Percentiles rank a stretch among this genome's conserved stretches.
Conservation (phyloP, 2,888 invertebrate species). For the Philhelius pedissequus region DNA sequence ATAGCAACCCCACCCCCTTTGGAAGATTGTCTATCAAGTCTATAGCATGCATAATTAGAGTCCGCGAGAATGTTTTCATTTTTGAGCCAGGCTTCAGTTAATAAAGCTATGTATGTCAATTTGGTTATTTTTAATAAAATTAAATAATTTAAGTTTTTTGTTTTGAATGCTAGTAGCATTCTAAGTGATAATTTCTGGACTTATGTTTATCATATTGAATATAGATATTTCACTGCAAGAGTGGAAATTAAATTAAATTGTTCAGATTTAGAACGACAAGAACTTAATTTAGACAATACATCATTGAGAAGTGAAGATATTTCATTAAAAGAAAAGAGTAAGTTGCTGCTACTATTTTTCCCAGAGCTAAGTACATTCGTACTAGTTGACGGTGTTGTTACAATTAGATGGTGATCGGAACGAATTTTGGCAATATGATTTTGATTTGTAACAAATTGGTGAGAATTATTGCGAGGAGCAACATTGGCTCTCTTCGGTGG, state of each 20-base stretch:
- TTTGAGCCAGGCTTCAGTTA: no score
- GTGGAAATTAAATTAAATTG: no score
- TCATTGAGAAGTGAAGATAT: neutral
- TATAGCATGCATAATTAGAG: no score
- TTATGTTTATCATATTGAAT: neutral
- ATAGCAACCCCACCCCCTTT: neutral
- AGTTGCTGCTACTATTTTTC: no score
- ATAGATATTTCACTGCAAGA: no score
- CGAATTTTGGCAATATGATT: neutral
- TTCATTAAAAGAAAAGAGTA: neutral
- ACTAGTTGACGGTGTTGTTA: neutral
- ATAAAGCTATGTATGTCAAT: no score
- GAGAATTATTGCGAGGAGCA: no score
- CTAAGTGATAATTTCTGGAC: neutral
- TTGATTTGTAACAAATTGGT: neutral
- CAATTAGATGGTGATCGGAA: neutral
- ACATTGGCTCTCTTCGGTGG: neutral
- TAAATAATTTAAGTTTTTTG: neutral
- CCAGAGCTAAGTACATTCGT: no score
- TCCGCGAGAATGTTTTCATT: no score
- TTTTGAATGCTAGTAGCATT: neutral
- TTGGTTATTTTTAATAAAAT: neutral
- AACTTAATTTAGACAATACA: neutral
- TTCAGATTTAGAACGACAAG: no score
- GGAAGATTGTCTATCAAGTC: no score